Conservation (phyloP, 2,113 vertebrate species). For the Circaetus cinerascens region DNA sequence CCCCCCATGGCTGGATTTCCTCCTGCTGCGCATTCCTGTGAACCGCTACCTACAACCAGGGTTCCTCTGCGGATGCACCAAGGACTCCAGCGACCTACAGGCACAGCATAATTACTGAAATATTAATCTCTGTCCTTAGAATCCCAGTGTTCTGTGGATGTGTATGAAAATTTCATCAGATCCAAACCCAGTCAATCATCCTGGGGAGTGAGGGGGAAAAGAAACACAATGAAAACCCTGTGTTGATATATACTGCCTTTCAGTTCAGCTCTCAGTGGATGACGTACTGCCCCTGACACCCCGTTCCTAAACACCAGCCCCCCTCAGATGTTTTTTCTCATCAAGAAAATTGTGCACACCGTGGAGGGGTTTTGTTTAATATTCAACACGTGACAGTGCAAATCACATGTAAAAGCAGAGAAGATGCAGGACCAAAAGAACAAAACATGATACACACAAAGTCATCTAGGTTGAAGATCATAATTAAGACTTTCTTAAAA, state of each 20-base stretch:
- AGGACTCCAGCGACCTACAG: background rate
- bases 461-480: background rate
- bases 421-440: background rate
- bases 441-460: background rate
- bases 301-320: background rate
- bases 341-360: background rate
- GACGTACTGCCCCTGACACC: rapidly evolving
- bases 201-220: background rate
- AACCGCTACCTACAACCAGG: background rate
- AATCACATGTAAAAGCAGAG: background rate
- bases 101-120: background rate
- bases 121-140: background rate
- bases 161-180: constrained; percentile 24
- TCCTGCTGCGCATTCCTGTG: background rate
- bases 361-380: background rate
- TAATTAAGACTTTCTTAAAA: background rate
- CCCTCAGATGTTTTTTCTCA: background rate
- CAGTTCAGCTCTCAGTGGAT: background rate
- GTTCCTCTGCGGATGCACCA: background rate
- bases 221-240: background rate
- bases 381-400: background rate
- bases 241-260: background rate
- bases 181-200: background rate
- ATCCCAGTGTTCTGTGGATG: background rate
- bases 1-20: background rate